A percentile compares a stretch with the other conserved stretches of the same genome.
Evolutionary conservation across 2,888 invertebrate genomes (phyloP).

Genomic region (Drosophila mayaguana): DNA sequence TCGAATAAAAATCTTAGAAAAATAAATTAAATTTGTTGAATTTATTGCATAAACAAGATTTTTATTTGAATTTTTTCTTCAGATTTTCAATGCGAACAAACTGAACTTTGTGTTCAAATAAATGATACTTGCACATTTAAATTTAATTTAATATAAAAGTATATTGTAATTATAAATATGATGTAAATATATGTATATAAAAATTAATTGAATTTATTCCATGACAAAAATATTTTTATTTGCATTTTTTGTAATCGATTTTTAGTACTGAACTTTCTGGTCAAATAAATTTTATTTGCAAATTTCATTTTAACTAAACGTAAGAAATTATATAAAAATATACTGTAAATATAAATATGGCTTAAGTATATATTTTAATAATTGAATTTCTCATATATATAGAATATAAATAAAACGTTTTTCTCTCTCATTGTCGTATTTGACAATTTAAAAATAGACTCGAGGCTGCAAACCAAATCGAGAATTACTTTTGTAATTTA

Average conservation of each 20-base stretch:
- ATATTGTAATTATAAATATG: neutral
- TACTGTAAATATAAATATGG: no score
- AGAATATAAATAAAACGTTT: neutral
- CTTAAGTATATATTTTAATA: neutral
- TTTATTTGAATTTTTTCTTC: neutral
- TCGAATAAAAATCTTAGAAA: constrained; percentile 9
- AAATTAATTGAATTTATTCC: neutral
- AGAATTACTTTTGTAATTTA: neutral
- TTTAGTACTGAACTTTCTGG: no score
- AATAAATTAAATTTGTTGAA: neutral
- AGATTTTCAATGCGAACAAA: neutral
- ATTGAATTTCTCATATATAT: neutral
- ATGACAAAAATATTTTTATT: no score
- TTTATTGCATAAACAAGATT: neutral
- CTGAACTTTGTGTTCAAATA: neutral
- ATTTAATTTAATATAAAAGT: neutral
- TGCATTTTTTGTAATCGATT: no score
- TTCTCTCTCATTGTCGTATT: neutral
- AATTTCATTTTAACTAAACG: neutral
- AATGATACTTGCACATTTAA: neutral
- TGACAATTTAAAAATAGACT: neutral
- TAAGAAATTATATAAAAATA: neutral
- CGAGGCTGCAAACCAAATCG: neutral
- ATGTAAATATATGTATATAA: neutral
- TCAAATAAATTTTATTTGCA: neutral